These are phyloP conservation scores for Nyctereutes procyonoides DNA, from an alignment of 2,113 vertebrate species.

Conservation along the genomic window DNA sequence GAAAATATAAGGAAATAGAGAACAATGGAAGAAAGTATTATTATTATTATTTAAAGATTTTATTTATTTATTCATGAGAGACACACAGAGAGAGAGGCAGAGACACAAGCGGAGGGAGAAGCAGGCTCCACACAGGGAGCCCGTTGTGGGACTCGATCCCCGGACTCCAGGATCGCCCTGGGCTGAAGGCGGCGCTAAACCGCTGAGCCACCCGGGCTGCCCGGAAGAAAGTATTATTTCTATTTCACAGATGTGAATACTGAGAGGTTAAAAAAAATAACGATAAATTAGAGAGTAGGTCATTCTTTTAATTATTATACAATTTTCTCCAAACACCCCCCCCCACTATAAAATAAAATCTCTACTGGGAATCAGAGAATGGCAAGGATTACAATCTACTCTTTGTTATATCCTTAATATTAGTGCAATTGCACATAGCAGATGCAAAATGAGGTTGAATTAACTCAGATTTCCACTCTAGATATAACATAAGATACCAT, in stretches of 20 bases:
- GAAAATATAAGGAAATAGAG: constrained; percentile 14
- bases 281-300: not conserved
- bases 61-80: too few relatives aligned
- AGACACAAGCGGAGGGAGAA: too few relatives aligned
- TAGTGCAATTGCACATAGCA: not conserved
- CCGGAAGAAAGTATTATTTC: not conserved
- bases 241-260: not conserved
- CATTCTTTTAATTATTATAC: constrained; percentile 24
- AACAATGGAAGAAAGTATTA: not conserved
- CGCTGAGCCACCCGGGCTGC: too few relatives aligned
- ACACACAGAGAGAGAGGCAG: too few relatives aligned
- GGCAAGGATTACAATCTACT: not conserved
- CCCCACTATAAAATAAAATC: not conserved
- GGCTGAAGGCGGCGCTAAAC: too few relatives aligned
- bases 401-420: not conserved
- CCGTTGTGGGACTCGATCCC: too few relatives aligned
- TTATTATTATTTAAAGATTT: not conserved
- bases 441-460: constrained; percentile 1
- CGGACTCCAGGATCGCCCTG: too few relatives aligned
- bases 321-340: not conserved
- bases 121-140: too few relatives aligned
- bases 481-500: not conserved
- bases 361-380: not conserved
- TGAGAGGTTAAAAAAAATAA: not conserved
- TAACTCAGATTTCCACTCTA: not conserved